Base-by-base conservation (phyloP, 2,113 vertebrate species). In the Scytalopus superciliaris region DNA sequence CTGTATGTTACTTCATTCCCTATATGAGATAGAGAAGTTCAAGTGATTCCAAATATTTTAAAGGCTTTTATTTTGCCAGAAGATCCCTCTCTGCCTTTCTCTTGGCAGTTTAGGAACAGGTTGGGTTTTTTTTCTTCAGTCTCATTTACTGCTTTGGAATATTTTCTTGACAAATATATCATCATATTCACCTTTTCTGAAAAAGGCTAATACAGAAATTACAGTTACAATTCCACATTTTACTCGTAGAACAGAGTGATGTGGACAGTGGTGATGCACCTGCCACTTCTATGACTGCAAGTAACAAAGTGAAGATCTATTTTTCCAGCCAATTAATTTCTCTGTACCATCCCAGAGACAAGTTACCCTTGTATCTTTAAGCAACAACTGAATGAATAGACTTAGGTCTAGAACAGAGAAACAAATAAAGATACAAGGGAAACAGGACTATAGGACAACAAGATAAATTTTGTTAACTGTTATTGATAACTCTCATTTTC, bases 1-100 rank as follows among this genome's bases (percentile, higher is more conserved):
- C 84, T 79, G 64, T 80, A 86, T 83, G 72, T 75, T 83, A 42
- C 50, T 76, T 93, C 89, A 87, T 76, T 87, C 59, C 49, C 67
- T 84, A 25, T 44, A 31, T 40, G 70, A 69, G 39, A 55, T 3
- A 89, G 86, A 62, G 67, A 80, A 40, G 16, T 76, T 68, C 55
- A 76, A 96, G 37, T 33, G 15, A 49, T 50, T 91, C 56, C 49
- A 89, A 53, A 84, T 53, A 67, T 80, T 77, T 77, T 62, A 90
- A 83, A 91, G 50, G 24, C 16, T 78, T 81, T 55, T 52, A 37
- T 94, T 93, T 85, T 85, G 31, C 35, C 37, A 63, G 50, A 78
- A 85, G 25, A 73, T 35, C 30, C 45, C 24, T 89, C 68, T 68
- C 56, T 72, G 40, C 53, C 39, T 87, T 90, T 88, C 28, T 81